phyloP scores from a whole-genome alignment of 2,113 vertebrate species.

The Ursus arctos region DNA sequence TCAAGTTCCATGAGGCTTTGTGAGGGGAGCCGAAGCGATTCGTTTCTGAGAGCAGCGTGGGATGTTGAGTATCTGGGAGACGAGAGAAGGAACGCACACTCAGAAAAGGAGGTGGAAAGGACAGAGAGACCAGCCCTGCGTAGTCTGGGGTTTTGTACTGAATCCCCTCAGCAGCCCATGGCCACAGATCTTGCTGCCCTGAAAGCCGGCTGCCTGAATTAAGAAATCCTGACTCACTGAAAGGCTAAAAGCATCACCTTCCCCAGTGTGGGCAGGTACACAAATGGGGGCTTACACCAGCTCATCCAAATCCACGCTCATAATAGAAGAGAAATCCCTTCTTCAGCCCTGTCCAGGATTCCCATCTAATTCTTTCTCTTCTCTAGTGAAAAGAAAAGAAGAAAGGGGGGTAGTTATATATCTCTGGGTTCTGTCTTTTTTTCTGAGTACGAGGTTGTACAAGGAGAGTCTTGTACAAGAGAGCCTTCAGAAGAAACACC shows the following conservation, averaged over 20 bases:
- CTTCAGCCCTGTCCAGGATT: not conserved
- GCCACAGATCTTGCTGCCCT: not conserved
- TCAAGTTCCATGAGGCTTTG: not conserved
- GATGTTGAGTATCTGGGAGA: not conserved
- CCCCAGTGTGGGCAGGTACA: not conserved
- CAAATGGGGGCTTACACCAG: not conserved
- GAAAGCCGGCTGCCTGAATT: not conserved
- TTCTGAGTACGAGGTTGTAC: not conserved
- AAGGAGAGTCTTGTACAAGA: too few relatives aligned
- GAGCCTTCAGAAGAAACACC: not conserved
- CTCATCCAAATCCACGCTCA: not conserved
- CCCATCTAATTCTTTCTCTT: not conserved
- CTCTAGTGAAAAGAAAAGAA: not conserved
- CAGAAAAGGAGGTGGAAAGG: not conserved
- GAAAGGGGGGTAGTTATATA: fast-evolving
- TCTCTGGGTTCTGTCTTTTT: not conserved
- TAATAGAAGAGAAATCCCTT: not conserved
- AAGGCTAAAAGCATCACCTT: not conserved
- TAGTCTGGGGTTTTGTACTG: not conserved
- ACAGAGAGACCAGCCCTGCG: not conserved
- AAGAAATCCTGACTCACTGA: not conserved
- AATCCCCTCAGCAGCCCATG: not conserved
- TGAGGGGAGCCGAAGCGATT: not conserved
- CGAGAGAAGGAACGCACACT: not conserved
- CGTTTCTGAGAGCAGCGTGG: not conserved